phyloP scores from a whole-genome alignment of 2,797 vertebrate genomes.

The Phoxinus dragarum region DNA sequence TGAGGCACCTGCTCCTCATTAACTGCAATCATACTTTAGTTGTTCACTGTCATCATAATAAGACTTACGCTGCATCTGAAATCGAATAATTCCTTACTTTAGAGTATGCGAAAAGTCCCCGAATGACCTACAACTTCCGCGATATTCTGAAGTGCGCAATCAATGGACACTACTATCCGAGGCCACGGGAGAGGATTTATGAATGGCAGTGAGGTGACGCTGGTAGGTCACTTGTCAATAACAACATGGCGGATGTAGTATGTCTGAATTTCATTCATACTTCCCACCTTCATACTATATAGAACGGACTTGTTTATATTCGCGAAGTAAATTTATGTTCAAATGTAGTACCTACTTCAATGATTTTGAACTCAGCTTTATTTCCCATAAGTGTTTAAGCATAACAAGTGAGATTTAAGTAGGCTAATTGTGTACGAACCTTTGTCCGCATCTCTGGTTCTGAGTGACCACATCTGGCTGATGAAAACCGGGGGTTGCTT shows the following conservation, averaged over 20 bases:
- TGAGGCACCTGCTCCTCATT: conserved; percentile 15
- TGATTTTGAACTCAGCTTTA: not conserved
- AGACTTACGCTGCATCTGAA: not conserved
- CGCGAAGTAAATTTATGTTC: not conserved
- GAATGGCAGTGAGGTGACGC: no score
- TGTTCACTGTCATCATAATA: not conserved
- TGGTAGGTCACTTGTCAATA: no score
- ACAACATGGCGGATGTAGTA: no score
- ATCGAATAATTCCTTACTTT: not conserved
- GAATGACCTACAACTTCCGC: no score
- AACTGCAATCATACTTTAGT: not conserved
- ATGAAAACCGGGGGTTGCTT: not conserved
- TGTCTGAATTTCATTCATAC: no score
- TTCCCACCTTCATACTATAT: not conserved
- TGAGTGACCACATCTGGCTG: not conserved
- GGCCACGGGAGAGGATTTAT: no score
- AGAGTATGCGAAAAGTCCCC: not conserved
- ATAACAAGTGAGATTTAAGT: not conserved
- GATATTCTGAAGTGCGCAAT: not conserved
- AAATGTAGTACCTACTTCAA: no score
- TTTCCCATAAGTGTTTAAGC: not conserved
- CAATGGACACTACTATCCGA: no score
- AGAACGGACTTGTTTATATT: not conserved
- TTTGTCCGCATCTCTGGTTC: not conserved
- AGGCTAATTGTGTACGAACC: not conserved